Evolutionary conservation across 1,140 invertebrate species (phyloP).

Genomic region (Bombus affinis): DNA sequence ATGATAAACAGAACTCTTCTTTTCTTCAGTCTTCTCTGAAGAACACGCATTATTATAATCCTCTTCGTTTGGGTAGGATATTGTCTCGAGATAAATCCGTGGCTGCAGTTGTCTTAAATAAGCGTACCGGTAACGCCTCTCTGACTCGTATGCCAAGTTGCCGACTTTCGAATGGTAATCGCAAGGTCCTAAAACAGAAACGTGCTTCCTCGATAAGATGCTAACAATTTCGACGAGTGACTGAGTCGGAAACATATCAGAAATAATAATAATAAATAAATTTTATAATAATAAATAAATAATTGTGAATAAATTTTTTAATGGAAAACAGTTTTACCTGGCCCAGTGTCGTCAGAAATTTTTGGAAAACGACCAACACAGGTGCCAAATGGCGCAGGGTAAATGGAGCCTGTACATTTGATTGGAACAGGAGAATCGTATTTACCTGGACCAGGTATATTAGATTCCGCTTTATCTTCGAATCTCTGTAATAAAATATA

Average conservation of each 20-base stretch:
- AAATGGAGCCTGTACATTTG: conserved; percentile 40
- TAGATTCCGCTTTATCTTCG: not conserved
- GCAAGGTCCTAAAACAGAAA: conserved; percentile 46
- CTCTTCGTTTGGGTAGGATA: not conserved
- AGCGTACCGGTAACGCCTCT: conserved; percentile 35
- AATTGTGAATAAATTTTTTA: not conserved
- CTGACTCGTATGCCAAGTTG: conserved; percentile 60
- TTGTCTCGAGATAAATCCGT: not conserved
- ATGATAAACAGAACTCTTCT: conserved; percentile 48
- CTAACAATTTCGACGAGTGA: not conserved
- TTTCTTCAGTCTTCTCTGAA: not conserved
- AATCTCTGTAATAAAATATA: conserved; percentile 52
- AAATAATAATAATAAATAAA: not conserved
- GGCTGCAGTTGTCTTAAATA: not conserved
- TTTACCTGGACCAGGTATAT: conserved; percentile 55
- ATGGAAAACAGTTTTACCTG: conserved; percentile 41
- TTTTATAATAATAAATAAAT: too few species aligned
- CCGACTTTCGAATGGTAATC: conserved; percentile 52
- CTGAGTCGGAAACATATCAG: too few species aligned
- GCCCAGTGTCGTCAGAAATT: not conserved
- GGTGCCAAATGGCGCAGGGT: conserved; percentile 50
- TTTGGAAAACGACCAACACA: conserved; percentile 39
- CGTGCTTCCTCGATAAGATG: not conserved
- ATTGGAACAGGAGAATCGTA: conserved; percentile 34
- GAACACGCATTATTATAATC: not conserved